Conservation (phyloP, 2,113 vertebrate species). For the Brachyhypopomus gauderio region DNA sequence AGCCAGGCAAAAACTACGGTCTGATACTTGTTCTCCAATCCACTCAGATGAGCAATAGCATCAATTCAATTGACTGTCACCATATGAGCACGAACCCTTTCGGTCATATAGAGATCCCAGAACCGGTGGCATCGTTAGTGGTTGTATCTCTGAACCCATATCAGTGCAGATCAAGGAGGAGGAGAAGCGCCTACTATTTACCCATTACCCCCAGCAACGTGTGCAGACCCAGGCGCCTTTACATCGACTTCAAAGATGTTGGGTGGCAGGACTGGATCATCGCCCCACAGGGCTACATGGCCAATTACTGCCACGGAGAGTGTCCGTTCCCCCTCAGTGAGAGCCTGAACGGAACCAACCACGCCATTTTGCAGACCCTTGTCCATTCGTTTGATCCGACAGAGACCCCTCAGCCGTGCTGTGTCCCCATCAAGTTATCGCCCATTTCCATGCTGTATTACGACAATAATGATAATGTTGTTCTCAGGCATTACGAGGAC, state of each 20-base stretch:
- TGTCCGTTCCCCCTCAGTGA: constrained; percentile 86
- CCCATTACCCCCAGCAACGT: constrained; percentile 65
- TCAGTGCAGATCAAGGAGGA: constrained; percentile 72
- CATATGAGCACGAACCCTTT: neutral
- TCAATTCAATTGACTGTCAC: constrained; percentile 7
- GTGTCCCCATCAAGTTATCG: constrained; percentile 87
- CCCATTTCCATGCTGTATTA: constrained; percentile 96
- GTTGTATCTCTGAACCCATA: constrained; percentile 79
- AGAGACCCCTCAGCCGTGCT: constrained; percentile 85
- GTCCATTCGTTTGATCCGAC: constrained; percentile 83
- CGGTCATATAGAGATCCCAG: constrained; percentile 43
- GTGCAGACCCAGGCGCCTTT: constrained; percentile 85
- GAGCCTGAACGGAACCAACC: constrained; percentile 89
- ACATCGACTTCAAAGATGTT: constrained; percentile 91
- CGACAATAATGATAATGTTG: constrained; percentile 93
- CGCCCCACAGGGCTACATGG: constrained; percentile 90
- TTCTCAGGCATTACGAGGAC: constrained; percentile 91
- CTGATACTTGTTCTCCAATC: constrained; percentile 75
- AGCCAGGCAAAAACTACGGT: constrained; percentile 64
- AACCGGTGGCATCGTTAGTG: constrained; percentile 75
- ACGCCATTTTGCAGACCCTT: constrained; percentile 91
- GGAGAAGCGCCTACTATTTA: constrained; percentile 66
- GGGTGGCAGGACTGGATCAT: constrained; percentile 98
- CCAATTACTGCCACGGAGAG: constrained; percentile 91
- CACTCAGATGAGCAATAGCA: neutral